A percentile compares a stretch with the other conserved stretches of the same genome.
Evolutionary conservation across 2,797 vertebrate genomes (phyloP).

Genomic region (Pelodytes ibericus): DNA sequence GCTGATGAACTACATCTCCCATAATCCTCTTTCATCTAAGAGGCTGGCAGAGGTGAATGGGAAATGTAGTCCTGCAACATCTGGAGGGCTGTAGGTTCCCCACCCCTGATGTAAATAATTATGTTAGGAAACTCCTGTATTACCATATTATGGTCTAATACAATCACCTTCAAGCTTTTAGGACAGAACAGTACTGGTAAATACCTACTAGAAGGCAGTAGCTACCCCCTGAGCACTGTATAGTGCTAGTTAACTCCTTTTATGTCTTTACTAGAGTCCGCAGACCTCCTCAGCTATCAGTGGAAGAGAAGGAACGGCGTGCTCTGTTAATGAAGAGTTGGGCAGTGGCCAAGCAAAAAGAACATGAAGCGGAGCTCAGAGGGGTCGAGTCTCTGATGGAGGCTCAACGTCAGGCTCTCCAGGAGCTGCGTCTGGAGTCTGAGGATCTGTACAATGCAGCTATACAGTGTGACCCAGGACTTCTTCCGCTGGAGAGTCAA

Average conservation of each 20-base stretch:
- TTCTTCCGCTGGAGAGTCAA: constrained; percentile 83
- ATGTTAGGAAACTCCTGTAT: no score
- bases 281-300: constrained; percentile 63
- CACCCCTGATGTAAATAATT: no score
- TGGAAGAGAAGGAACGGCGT: constrained; percentile 83
- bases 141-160: no score
- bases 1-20: no score
- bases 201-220: no score
- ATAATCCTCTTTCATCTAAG: no score
- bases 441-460: constrained; percentile 84
- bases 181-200: no score
- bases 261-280: constrained; percentile 72
- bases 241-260: not conserved
- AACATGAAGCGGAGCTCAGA: constrained; percentile 78
- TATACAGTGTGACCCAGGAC: constrained; percentile 72
- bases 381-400: constrained; percentile 73
- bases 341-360: constrained; percentile 80
- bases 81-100: no score
- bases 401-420: constrained; percentile 85
- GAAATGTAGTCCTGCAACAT: no score
- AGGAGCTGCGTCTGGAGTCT: constrained; percentile 82
- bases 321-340: constrained; percentile 88
- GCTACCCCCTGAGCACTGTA: no score
- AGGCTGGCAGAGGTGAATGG: no score
- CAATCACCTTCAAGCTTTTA: no score